Percentiles rank a stretch among this genome's conserved stretches.
Evolutionary conservation across 2,888 invertebrate genomes (phyloP).

Genomic region (Gymnocheta viridis): DNA sequence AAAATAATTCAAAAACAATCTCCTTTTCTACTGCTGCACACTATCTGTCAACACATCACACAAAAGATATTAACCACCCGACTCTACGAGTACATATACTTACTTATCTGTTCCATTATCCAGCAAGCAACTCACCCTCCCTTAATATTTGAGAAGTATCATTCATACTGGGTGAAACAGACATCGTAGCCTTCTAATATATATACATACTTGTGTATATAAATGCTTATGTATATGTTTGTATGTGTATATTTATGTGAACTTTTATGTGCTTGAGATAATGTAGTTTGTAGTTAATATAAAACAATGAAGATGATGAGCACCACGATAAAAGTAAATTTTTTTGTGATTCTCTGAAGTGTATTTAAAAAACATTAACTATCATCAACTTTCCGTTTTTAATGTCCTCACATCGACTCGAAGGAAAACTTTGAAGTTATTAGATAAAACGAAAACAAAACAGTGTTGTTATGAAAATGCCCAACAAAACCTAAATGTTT

Average conservation of each 20-base stretch:
- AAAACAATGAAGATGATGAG: constrained; percentile 27
- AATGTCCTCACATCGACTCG: neutral
- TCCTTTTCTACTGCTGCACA: neutral
- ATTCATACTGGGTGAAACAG: constrained; percentile 8
- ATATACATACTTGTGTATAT: neutral
- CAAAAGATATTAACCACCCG: neutral
- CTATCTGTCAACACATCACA: neutral
- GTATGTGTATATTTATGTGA: neutral
- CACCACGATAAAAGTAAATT: neutral
- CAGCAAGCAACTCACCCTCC: neutral
- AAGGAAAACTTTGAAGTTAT: neutral
- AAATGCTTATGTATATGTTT: neutral
- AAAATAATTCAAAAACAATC: constrained; percentile 67
- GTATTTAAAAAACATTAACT: constrained; percentile 36
- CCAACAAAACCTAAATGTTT: neutral
- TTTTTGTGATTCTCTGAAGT: constrained; percentile 8
- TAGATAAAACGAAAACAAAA: neutral
- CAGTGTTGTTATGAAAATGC: neutral
- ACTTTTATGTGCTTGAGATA: constrained; percentile 6
- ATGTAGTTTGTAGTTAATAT: constrained; percentile 22
- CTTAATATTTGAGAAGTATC: constrained; percentile 25
- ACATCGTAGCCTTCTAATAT: neutral
- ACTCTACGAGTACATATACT: neutral
- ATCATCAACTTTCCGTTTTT: constrained; percentile 3
- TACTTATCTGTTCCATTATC: neutral